A percentile compares a stretch with the other conserved stretches of the same genome.
phyloP scores from a whole-genome alignment of 2,113 vertebrate genomes.

The Lasiurus borealis region DNA sequence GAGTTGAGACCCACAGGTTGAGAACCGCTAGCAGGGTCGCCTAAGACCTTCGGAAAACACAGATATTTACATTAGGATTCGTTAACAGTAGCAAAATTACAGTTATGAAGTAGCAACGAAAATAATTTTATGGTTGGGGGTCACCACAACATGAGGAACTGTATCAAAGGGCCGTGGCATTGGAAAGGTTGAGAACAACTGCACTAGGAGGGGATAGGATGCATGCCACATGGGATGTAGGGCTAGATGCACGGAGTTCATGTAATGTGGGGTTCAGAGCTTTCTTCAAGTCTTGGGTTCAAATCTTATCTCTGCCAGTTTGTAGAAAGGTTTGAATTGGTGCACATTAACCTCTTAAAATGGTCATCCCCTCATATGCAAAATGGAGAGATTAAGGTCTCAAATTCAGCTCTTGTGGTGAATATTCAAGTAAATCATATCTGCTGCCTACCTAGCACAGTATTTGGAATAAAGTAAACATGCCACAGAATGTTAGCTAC shows the following conservation, averaged over 20 bases:
- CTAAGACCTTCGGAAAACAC: too few relatives aligned
- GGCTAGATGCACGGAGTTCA: background rate
- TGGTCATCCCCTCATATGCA: background rate
- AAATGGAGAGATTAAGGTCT: background rate
- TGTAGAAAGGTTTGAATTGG: background rate
- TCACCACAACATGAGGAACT: too few relatives aligned
- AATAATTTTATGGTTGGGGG: too few relatives aligned
- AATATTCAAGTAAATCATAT: background rate
- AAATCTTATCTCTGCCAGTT: background rate
- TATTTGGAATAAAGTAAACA: background rate
- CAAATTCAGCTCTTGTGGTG: background rate
- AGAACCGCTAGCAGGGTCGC: too few relatives aligned
- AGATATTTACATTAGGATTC: too few relatives aligned
- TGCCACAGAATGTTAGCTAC: background rate
- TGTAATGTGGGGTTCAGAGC: background rate
- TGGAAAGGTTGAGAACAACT: too few relatives aligned
- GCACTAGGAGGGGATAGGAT: too few relatives aligned
- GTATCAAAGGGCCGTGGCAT: too few relatives aligned
- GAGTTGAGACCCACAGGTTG: too few relatives aligned
- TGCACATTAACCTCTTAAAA: background rate
- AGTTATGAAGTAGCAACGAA: too few relatives aligned
- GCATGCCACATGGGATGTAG: accelerated
- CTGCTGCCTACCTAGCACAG: background rate
- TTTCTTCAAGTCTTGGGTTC: background rate
- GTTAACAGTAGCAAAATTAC: too few relatives aligned